Conservation (phyloP, 1,140 invertebrate genomes). For the Lepidurus packardi region DNA sequence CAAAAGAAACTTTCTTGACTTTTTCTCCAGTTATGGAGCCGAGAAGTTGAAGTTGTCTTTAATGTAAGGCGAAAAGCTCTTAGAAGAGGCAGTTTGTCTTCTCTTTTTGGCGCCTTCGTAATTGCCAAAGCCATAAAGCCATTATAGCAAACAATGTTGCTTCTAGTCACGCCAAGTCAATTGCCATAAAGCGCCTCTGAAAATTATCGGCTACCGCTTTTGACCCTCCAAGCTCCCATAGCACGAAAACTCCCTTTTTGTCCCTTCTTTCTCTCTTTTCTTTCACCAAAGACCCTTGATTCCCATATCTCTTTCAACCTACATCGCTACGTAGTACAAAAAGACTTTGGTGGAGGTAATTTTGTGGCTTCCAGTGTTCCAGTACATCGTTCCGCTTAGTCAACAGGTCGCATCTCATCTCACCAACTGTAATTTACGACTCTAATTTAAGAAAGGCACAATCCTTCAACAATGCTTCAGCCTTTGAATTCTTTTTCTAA, state of each 20-base stretch:
- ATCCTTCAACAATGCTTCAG: background rate
- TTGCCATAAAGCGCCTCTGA: constrained; percentile 13
- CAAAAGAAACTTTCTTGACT: too few relatives aligned
- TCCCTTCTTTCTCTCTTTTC: background rate
- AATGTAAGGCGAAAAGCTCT: background rate
- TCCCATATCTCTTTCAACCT: background rate
- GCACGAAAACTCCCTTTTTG: background rate
- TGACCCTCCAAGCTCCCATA: background rate
- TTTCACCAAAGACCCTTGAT: background rate
- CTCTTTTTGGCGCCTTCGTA: constrained; percentile 8
- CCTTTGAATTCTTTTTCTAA: background rate
- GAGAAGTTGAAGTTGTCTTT: too few relatives aligned
- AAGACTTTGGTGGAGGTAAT: background rate
- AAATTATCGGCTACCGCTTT: constrained; percentile 11
- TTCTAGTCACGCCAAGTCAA: constrained; percentile 18
- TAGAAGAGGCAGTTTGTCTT: background rate
- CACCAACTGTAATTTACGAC: background rate
- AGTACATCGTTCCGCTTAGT: background rate
- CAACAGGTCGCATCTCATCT: background rate
- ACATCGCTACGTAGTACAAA: background rate
- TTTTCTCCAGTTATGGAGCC: background rate
- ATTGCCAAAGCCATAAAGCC: constrained; percentile 15
- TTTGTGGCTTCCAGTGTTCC: background rate
- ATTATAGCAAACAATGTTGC: constrained; percentile 13
- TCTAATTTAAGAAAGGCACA: background rate